Percentiles rank a stretch among this genome's conserved stretches.
phyloP scores from a whole-genome alignment of 2,113 vertebrate genomes.

The Caranx melampygus region DNA sequence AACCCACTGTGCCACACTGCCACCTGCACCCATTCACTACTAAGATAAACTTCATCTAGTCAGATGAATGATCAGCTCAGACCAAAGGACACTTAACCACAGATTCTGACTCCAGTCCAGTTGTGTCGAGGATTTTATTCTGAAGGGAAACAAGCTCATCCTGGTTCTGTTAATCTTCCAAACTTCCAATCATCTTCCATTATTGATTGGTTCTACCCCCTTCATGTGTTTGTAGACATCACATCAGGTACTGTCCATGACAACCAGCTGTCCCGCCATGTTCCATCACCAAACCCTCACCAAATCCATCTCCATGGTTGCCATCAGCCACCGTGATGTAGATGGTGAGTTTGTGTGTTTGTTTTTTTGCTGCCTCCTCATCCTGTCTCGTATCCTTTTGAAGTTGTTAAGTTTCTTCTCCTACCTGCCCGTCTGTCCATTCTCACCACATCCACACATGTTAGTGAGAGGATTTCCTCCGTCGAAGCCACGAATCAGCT shows the following conservation, averaged over 20 bases:
- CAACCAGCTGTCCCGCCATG: slow-evolving; percentile 78
- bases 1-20: no score
- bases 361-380: neutral
- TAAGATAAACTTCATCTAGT: no score
- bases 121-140: no score
- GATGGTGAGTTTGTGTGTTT: slow-evolving; percentile 86
- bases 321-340: slow-evolving; percentile 86
- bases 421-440: neutral
- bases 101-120: no score
- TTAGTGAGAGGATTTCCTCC: slow-evolving; percentile 80
- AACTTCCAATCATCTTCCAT: neutral
- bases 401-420: neutral
- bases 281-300: slow-evolving; percentile 87
- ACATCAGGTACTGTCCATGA: slow-evolving; percentile 46
- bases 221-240: slow-evolving; percentile 34
- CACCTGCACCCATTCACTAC: no score
- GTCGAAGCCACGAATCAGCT: slow-evolving; percentile 87
- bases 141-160: no score
- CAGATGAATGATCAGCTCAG: no score
- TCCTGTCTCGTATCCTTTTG: neutral
- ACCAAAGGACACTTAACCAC: no score
- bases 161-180: no score
- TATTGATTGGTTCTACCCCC: neutral
- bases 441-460: slow-evolving; percentile 53
- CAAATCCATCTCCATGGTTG: slow-evolving; percentile 90